Percentiles rank a stretch among this genome's conserved stretches.
These are phyloP conservation scores for Nephrotoma guestfalica DNA, from an alignment of 2,888 invertebrate species.

Conservation along the genomic window DNA sequence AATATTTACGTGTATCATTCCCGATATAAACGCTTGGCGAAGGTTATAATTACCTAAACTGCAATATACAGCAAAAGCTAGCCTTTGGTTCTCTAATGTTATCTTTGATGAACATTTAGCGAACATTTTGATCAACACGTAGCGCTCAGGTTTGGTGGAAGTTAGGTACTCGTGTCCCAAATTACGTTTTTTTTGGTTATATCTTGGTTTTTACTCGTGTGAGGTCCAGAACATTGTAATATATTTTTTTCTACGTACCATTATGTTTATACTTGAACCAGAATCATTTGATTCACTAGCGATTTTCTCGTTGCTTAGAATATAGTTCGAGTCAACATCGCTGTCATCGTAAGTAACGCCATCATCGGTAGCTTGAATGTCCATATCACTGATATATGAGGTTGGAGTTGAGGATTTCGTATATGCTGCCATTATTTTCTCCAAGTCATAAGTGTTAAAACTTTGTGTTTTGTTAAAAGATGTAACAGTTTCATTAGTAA, in stretches of 20 bases:
- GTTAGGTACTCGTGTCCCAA: not conserved
- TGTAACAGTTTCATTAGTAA: not conserved
- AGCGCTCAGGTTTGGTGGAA: not conserved
- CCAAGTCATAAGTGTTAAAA: not conserved
- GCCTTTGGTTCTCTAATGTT: not conserved
- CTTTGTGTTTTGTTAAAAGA: not conserved
- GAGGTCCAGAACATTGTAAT: not conserved
- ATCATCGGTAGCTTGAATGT: not conserved
- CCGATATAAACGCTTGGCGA: not conserved
- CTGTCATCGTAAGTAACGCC: not conserved
- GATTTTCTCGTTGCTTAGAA: too few relatives aligned
- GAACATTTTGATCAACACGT: too few relatives aligned
- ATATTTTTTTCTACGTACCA: not conserved
- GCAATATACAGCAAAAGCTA: not conserved
- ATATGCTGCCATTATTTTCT: too few relatives aligned
- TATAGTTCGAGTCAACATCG: not conserved
- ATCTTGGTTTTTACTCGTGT: not conserved
- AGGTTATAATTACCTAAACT: not conserved
- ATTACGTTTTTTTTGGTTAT: not conserved
- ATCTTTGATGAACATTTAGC: not conserved
- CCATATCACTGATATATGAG: not conserved
- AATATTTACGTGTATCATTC: not conserved
- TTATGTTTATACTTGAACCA: not conserved
- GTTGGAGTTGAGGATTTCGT: too few relatives aligned
- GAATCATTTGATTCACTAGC: too few relatives aligned